Base-by-base conservation (phyloP, 2,113 vertebrate species). In the Poecilia latipinna region DNA sequence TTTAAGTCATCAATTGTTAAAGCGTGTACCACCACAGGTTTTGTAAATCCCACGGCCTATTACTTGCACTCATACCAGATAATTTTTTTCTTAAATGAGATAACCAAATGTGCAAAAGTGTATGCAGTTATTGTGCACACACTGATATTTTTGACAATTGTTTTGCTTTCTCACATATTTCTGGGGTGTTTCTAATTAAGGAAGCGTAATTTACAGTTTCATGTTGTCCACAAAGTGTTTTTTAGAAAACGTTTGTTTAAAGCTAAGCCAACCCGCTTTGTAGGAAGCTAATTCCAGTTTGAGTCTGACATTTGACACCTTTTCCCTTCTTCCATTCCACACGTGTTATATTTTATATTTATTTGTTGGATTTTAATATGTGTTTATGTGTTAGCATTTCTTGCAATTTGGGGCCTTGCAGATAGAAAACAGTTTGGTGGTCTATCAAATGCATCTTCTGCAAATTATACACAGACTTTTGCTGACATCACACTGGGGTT, bases 321-420 rank as follows among this genome's bases (percentile, higher is more conserved):
- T 75, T 78, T 70, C 74, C 61, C 42, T 78, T 85, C 75, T 70
- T 78, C 70, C 77, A 39, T 75, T 73, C 26, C 80, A 86, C 92
- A 93, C 93, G 90, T 93, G 91, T 90, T 93, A n/a, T n/a, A n/a
- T n/a, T n/a, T n/a, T n/a, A n/a, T n/a, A n/a, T n/a, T n/a, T n/a
- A n/a, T n/a, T n/a, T n/a, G n/a, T n/a, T n/a, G n/a, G n/a, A n/a
- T n/a, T n/a, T n/a, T n/a, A n/a, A n/a, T n/a, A n/a, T n/a, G n/a
- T n/a, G n/a, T n/a, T n/a, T n/a, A n/a, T n/a, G n/a, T n/a, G n/a
- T 84, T 81, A 81, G 71, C 79, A 70, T 86, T 88, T 80, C 83
- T 87, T 70, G 70, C 74, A 93, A 93, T 90, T 93, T 84, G 82
- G 88, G 87, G 90, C 87, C 93, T 91, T 81, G 71, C 68, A 90